phyloP scores from a whole-genome alignment of 2,797 vertebrate species.

The Ispidina lecontei region DNA sequence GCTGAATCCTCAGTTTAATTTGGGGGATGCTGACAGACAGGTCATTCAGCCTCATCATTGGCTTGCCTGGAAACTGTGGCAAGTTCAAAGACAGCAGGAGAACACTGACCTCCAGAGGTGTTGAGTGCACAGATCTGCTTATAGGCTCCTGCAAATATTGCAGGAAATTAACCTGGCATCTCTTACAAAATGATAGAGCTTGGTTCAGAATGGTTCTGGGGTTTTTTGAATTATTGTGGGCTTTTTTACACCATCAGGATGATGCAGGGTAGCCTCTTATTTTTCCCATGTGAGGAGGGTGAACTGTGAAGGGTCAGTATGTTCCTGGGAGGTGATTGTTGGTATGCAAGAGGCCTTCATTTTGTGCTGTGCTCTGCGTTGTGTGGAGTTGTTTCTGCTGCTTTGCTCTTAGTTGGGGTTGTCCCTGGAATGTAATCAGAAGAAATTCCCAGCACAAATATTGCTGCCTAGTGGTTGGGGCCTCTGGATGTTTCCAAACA shows the following conservation, averaged over 20 bases:
- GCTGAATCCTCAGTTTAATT: not conserved
- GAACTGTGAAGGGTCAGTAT: rapidly evolving
- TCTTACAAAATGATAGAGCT: not conserved
- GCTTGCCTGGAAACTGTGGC: not conserved
- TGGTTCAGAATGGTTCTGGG: not conserved
- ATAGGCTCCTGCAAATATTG: not conserved
- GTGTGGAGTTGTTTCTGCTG: not conserved
- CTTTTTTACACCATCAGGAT: not conserved
- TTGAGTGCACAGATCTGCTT: not conserved
- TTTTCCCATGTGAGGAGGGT: not conserved
- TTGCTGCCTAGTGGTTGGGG: not conserved
- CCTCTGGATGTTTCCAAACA: not conserved
- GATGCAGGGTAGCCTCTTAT: not conserved
- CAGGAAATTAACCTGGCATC: not conserved
- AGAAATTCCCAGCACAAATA: not conserved
- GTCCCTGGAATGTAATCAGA: not conserved
- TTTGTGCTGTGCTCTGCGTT: not conserved
- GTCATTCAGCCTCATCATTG: not conserved
- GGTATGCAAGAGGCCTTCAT: not conserved
- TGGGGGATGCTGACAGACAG: not conserved
- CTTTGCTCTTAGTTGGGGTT: not conserved
- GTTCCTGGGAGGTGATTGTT: not conserved
- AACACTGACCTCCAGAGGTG: not conserved
- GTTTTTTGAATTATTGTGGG: not conserved
- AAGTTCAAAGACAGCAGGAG: not conserved